Evolutionary conservation across 1,140 invertebrate species (phyloP).

Genomic region (Drosophila pseudoobscura): DNA sequence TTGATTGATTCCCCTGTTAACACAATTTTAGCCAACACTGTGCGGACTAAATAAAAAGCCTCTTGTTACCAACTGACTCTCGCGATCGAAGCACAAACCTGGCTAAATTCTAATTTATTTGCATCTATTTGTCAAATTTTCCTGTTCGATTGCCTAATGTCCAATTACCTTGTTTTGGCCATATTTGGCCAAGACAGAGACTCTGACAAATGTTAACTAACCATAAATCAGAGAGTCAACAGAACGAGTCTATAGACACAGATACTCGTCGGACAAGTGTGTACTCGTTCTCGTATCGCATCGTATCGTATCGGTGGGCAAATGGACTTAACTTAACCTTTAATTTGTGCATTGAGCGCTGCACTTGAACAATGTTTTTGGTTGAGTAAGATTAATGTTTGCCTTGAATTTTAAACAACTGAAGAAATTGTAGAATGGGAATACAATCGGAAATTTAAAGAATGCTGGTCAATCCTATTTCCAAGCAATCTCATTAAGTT

Average conservation of each 20-base stretch:
- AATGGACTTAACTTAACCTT: slow-evolving; percentile 31
- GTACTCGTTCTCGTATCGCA: neutral
- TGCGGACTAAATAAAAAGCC: neutral
- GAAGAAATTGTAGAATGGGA: too few species aligned
- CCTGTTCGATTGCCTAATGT: slow-evolving; percentile 45
- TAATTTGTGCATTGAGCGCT: slow-evolving; percentile 30
- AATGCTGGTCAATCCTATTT: too few species aligned
- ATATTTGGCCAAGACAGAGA: slow-evolving; percentile 18
- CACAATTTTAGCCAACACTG: slow-evolving; percentile 3
- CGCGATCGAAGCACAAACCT: neutral
- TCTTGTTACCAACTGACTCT: slow-evolving; percentile 25
- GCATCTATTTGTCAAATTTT: slow-evolving; percentile 59
- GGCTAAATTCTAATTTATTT: slow-evolving; percentile 58
- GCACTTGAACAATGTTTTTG: slow-evolving; percentile 21
- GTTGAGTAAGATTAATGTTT: too few species aligned
- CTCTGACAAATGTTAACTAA: slow-evolving; percentile 9
- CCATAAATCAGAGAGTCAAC: slow-evolving; percentile 26
- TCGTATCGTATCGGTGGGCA: neutral
- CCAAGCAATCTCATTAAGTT: slow-evolving; percentile 1
- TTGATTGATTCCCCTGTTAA: too few species aligned
- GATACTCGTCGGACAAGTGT: too few species aligned
- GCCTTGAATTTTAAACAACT: too few species aligned
- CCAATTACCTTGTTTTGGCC: slow-evolving; percentile 56
- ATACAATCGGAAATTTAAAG: too few species aligned
- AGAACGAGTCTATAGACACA: too few species aligned